Evolutionary conservation across 2,888 invertebrate species (phyloP), one percentile per base, ranked within the genome.

Genomic region (Dioctria rufipes): DNA sequence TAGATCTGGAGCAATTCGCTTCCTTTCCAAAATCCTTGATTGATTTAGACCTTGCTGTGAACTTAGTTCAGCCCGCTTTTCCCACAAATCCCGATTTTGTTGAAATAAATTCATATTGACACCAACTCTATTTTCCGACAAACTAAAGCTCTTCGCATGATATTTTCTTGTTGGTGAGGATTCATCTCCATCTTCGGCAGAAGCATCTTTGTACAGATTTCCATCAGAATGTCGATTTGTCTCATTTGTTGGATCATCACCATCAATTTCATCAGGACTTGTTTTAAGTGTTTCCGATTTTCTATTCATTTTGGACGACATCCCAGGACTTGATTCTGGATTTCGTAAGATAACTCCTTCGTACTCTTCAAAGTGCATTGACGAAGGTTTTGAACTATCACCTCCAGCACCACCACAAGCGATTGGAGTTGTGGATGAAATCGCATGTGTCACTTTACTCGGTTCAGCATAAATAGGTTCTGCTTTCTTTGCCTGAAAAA

Each of bases 1-100:
- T 81, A 95, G 90, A 90, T 95, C 96, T 2, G 96, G 95, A 46
- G 95, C 93, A 84, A 84, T 91, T 82, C 91, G 91, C 80, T 84
- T 85, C n/a, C 85, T 80, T 60, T 84, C 83, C 43, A 85, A 82
- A 65, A 85, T 85, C 11, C 84, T 80, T 4, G 90, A 87, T 86
- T 89, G 87, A 80, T 89, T 90, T 82, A 90, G 89, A 78, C 89
- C 88, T 82, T 89, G 89, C 40, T 87, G 87, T 73, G 91, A 91
- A 65, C 90, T 91, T 49, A 92, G 87, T 81, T 91, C 88, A 3
- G 92, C 92, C 43, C 92, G 88, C 81, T 91, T 89, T 84, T 92
- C 92, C 93, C 93, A 93, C 43, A 92, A 87, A 84, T 92, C 92
- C 13, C 92, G 89, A 84, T 92, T 92, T 84, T 89, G 87, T 61